Percentiles rank a stretch among this genome's conserved stretches.
Conservation (phyloP, 2,797 vertebrate species). For the Anguilla obscura region DNA sequence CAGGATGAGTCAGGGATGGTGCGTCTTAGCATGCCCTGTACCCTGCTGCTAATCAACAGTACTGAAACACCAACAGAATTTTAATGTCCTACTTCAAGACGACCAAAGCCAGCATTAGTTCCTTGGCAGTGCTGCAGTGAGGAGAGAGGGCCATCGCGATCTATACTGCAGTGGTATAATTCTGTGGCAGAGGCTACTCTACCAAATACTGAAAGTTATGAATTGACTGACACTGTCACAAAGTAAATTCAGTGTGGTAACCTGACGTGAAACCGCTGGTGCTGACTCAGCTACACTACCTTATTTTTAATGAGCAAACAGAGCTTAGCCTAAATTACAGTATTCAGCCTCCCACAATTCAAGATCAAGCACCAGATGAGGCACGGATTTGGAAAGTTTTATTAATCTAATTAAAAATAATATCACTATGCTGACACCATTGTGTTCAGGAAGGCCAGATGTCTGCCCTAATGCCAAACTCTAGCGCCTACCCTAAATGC, state of each 20-base stretch:
- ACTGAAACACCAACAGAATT: neutral
- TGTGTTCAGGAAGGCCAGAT: neutral
- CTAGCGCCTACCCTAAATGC: neutral
- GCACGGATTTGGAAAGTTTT: neutral
- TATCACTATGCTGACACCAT: neutral
- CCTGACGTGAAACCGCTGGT: neutral
- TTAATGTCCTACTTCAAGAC: neutral
- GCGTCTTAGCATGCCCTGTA: neutral
- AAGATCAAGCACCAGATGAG: neutral
- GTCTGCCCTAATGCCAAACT: neutral
- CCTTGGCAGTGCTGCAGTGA: neutral
- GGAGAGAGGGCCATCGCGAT: neutral
- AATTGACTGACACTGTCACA: neutral
- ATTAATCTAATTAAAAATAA: neutral
- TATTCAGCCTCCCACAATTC: neutral
- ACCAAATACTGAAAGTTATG: neutral
- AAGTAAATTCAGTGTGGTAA: neutral
- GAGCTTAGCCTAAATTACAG: neutral
- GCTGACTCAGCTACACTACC: neutral
- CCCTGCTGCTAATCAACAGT: neutral
- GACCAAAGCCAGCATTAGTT: neutral
- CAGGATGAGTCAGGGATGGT: conserved; percentile 31
- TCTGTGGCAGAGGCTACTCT: neutral
- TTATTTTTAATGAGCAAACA: neutral
- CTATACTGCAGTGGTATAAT: neutral